phyloP scores from a whole-genome alignment of 2,888 invertebrate genomes.

The Ctenicera cuprea region DNA sequence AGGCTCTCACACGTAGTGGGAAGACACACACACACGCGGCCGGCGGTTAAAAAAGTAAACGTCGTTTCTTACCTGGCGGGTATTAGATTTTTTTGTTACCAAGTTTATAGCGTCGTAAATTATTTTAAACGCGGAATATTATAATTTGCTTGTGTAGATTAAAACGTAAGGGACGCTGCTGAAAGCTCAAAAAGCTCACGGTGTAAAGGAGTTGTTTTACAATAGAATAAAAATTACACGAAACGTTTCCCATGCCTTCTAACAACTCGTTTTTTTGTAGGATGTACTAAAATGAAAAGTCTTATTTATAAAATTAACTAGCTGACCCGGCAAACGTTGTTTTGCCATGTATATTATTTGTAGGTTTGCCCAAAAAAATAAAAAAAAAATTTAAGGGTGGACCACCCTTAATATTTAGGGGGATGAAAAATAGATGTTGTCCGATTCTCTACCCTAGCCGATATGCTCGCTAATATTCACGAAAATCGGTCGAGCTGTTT shows the following conservation, averaged over 20 bases:
- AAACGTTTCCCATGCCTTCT: not conserved
- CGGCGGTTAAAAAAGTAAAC: slow-evolving; percentile 21
- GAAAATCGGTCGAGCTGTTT: no score
- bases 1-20: slow-evolving; percentile 6
- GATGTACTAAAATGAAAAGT: no score
- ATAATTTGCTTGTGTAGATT: slow-evolving; percentile 23
- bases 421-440: no score
- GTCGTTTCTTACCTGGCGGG: slow-evolving; percentile 29
- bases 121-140: slow-evolving; percentile 32
- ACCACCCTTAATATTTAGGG: no score
- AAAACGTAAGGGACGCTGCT: slow-evolving; percentile 20
- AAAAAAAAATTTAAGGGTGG: no score
- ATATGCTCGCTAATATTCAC: no score
- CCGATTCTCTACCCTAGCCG: no score
- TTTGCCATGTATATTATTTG: no score
- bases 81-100: slow-evolving; percentile 23
- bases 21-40: not conserved
- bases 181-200: slow-evolving; percentile 20
- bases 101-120: slow-evolving; percentile 35
- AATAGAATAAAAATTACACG: slow-evolving; percentile 2
- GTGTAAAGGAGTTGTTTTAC: slow-evolving; percentile 3
- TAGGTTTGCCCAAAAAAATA: no score
- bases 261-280: no score
- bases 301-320: no score
- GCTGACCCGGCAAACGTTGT: no score